Percentiles rank a stretch among this genome's conserved stretches.
Conservation (phyloP, 2,797 vertebrate species). For the Rhinella marina region DNA sequence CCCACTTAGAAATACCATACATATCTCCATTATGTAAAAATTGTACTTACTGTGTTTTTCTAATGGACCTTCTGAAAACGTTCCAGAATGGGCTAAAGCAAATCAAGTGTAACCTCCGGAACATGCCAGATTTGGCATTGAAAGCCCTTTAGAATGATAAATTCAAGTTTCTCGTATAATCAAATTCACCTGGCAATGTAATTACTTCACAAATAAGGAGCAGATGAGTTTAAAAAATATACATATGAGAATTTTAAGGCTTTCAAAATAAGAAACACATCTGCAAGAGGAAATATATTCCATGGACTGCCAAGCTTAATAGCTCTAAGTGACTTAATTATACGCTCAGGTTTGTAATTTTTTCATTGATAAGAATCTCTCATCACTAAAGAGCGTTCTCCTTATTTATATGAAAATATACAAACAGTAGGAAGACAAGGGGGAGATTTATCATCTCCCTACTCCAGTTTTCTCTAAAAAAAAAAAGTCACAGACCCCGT, state of each 20-base stretch:
- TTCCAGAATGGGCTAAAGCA: constrained; percentile 8
- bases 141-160: constrained; percentile 12
- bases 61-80: not conserved
- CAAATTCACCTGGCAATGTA: constrained; percentile 28
- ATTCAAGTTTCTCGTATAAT: constrained; percentile 26
- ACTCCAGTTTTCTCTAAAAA: too few relatives aligned
- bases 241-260: not conserved
- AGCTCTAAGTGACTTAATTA: constrained; percentile 19
- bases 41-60: not conserved
- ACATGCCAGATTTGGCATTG: constrained; percentile 2
- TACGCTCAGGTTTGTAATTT: not conserved
- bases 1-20: not conserved
- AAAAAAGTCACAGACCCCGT: too few relatives aligned
- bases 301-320: constrained; percentile 19
- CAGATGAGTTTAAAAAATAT: constrained; percentile 26
- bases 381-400: not conserved
- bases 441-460: too few relatives aligned
- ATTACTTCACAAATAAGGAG: constrained; percentile 35
- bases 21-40: not conserved
- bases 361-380: constrained; percentile 27
- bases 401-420: not conserved
- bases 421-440: too few relatives aligned
- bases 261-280: constrained; percentile 8
- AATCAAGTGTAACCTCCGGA: not conserved
- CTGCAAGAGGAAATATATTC: constrained; percentile 36